A percentile compares a stretch with the other conserved stretches of the same genome.
Evolutionary conservation across 1,140 invertebrate genomes (phyloP).

Genomic region (Spodoptera litura): DNA sequence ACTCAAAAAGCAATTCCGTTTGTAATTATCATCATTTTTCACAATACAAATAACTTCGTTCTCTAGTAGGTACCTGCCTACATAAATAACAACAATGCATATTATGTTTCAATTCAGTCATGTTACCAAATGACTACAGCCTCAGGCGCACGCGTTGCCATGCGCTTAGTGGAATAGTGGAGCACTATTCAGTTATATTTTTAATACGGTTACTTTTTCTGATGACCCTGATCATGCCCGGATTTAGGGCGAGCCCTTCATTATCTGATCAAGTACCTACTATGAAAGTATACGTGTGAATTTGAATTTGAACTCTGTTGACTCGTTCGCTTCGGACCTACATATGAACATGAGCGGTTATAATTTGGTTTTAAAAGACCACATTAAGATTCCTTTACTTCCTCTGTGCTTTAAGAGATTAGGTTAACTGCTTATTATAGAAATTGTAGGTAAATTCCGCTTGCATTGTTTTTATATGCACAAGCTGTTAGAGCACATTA

Average conservation of each 20-base stretch:
- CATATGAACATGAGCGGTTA: too few relatives aligned
- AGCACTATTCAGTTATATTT: conserved; percentile 80
- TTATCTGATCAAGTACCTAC: conserved; percentile 51
- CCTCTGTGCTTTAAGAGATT: too few relatives aligned
- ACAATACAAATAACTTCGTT: too few relatives aligned
- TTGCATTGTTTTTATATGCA: background rate
- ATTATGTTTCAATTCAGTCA: conserved; percentile 67
- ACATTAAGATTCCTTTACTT: too few relatives aligned
- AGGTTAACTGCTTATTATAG: too few relatives aligned
- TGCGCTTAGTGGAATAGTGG: conserved; percentile 78
- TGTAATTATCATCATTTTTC: conserved; percentile 11
- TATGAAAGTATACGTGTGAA: background rate
- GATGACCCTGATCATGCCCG: conserved; percentile 63
- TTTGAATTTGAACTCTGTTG: background rate
- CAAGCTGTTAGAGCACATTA: background rate
- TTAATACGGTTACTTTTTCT: conserved; percentile 80
- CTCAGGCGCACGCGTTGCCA: conserved; percentile 68
- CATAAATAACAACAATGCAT: conserved; percentile 34
- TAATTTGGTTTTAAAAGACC: too few relatives aligned
- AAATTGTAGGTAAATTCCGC: too few relatives aligned
- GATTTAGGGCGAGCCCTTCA: conserved; percentile 66
- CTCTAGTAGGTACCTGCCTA: too few relatives aligned
- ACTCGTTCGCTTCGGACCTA: too few relatives aligned
- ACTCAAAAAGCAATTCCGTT: too few relatives aligned
- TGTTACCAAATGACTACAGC: conserved; percentile 69